Base-by-base conservation (phyloP, 2,888 invertebrate species). In the Campopleginae sp. region DNA sequence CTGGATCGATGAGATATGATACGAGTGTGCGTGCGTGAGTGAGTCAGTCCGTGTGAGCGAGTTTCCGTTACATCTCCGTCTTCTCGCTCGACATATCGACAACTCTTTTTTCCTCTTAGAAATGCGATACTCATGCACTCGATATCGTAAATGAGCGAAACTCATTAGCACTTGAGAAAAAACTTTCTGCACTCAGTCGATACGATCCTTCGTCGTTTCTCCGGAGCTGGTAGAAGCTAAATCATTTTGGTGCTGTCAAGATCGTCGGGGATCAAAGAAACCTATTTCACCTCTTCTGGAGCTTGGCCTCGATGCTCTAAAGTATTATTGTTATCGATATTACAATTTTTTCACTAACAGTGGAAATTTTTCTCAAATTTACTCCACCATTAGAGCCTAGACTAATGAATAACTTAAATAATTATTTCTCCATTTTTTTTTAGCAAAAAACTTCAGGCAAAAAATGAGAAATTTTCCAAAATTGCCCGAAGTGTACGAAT, bases 61-160 rank as follows among this genome's bases (percentile, higher is more conserved):
- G 1, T 27, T 3, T 27, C 27, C 14, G 1, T 1, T 14, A 14
- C 58, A 14, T 58, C 14, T 27, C 23, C 58, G 23, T 70, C 46
- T 77, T 61, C 19, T 71, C n/a, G n/a, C 58, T 76, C 71, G 76
- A 76, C 79, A 70, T 48, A 68, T 75, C 74, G 75, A 75, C 70
- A 58, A 58, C 75, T 65, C 63, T 61, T 58, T 51, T 79, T 63
- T 31, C 70, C 75, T 68, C 72, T 66, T 77, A 65, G 76, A 79
- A 85, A 54, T 33, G 23, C 58, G 51, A 79, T 54, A 72, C 31
- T 46, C 46, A 68, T 74, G 65, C 54, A 44, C 68, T 51, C 42
- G 44, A 71, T 51, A 70, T 76, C 80, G 77, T 77, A 78, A 74
- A 86, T 75, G 65, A 77, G 74, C 71, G 61, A 80, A 82, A 63